Evolutionary conservation across 2,113 vertebrate genomes (phyloP), one percentile per base, ranked within the genome.

Genomic region (Coregonus clupeaformis): DNA sequence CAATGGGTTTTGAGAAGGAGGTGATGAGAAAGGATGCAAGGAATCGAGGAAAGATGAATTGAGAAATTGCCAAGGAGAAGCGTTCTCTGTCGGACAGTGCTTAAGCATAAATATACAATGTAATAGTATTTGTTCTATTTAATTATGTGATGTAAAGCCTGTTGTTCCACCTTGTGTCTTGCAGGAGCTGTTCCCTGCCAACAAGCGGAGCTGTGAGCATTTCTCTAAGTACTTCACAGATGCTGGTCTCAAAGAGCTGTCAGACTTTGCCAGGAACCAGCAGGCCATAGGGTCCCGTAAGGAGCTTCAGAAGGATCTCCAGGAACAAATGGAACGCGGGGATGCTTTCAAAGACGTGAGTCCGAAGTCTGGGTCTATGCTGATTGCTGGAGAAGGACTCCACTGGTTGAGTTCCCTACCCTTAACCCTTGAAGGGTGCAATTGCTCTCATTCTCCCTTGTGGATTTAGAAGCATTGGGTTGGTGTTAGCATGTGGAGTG

Each of bases 151-250:
- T 4, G 52, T 55, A 18, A 55, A 55, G 52, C 52, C 52, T 20
- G 52, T 55, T 55, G 11, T 27, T 20, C 32, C 4, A 7, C 30
- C 18, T 20, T 18, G 18, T 30, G 30, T 89, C 80, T 77, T 87
- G 52, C 85, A 99, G 97, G 98, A 99, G 90, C 94, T 98, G 73
- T 99, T 99, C 85, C 96, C 98, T 74, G 95, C 97, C 86, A 98
- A 98, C 91, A 98, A 98, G 87, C 95, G 97, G 83, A 99, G 95
- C 66, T 94, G 97, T 45, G 97, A 99, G 90, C 95, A 99, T 87
- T 98, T 99, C 87, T 96, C 95, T 1, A 98, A 98, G 91, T 98
- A 98, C 88, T 99, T 99, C 87, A 96, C 95, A 20, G 97, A 98
- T 57, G 96, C 96, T 1, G 96, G 97, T 74, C 91, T 98, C 65